These are phyloP conservation scores for Nymphalis c-album DNA, from an alignment of 2,888 invertebrate genomes.

Conservation along the genomic window DNA sequence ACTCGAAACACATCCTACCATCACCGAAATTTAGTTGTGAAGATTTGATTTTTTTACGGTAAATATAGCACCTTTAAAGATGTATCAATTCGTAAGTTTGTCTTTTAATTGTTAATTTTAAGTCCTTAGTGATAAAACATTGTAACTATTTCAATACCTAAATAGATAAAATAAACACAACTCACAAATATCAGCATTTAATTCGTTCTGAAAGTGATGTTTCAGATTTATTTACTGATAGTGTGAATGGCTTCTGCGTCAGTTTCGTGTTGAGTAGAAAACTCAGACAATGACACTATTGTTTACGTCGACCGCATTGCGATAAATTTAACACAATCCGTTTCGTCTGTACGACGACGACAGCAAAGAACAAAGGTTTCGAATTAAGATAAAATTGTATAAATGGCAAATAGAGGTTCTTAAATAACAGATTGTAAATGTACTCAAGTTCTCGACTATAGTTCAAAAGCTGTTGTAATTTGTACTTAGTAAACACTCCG, in stretches of 20 bases:
- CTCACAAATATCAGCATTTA: neutral
- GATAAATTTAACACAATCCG: neutral
- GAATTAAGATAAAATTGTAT: conserved; percentile 9
- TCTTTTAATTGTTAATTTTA: too few relatives aligned
- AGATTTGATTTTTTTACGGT: too few relatives aligned
- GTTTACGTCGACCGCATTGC: conserved; percentile 10
- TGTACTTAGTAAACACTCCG: neutral
- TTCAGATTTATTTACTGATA: conserved; percentile 2
- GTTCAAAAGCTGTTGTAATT: neutral
- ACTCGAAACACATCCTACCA: too few relatives aligned
- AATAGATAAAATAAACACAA: neutral
- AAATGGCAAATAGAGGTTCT: conserved; percentile 3
- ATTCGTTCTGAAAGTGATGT: neutral
- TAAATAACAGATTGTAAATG: neutral
- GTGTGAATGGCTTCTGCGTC: conserved; percentile 7
- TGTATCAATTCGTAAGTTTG: too few relatives aligned
- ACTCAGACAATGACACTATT: conserved; percentile 5
- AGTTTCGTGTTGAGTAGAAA: neutral
- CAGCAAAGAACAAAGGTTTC: conserved; percentile 10
- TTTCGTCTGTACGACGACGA: neutral
- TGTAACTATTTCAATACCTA: too few relatives aligned
- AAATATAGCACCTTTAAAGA: too few relatives aligned
- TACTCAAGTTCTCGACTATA: neutral
- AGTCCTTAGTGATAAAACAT: too few relatives aligned
- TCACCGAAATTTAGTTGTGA: too few relatives aligned